Evolutionary conservation across 2,797 vertebrate species (phyloP).

Genomic region (Pseudomugil gertrudae): DNA sequence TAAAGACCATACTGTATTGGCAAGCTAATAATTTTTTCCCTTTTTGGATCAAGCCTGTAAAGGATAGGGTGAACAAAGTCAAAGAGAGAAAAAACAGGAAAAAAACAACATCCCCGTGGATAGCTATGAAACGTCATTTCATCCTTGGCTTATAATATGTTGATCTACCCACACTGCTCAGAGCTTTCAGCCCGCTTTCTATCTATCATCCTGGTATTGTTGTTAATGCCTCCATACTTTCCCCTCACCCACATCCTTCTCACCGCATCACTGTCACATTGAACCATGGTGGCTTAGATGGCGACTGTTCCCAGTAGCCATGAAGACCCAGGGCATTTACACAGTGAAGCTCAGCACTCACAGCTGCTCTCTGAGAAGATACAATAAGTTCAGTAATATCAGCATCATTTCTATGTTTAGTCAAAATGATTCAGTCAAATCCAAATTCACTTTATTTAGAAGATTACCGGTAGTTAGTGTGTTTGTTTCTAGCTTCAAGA

Average conservation of each 20-base stretch:
- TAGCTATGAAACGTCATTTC: constrained; percentile 33
- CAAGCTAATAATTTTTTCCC: constrained; percentile 45
- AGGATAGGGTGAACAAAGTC: constrained; percentile 21
- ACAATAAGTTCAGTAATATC: constrained; percentile 15
- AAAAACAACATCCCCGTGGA: constrained; percentile 3
- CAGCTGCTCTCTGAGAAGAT: constrained; percentile 13
- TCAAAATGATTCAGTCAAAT: constrained; percentile 20
- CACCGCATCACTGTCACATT: constrained; percentile 55
- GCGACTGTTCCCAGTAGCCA: constrained; percentile 35
- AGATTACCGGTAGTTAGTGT: constrained; percentile 18
- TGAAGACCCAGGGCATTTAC: constrained; percentile 21
- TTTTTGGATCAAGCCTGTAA: constrained; percentile 46
- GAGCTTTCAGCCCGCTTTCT: constrained; percentile 17
- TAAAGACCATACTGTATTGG: constrained; percentile 20
- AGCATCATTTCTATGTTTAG: background rate
- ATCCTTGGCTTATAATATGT: constrained; percentile 20
- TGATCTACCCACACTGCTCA: constrained; percentile 21
- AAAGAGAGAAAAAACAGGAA: constrained; percentile 4
- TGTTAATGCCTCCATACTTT: constrained; percentile 27
- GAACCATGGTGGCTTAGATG: constrained; percentile 11
- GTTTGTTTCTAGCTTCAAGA: constrained; percentile 8
- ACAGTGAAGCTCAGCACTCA: constrained; percentile 20
- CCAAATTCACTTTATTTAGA: constrained; percentile 8
- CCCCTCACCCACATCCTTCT: constrained; percentile 56
- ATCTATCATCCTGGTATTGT: constrained; percentile 26